A percentile compares a stretch with the other conserved stretches of the same genome.
Conservation (phyloP, 2,113 vertebrate species). For the Menura novaehollandiae region DNA sequence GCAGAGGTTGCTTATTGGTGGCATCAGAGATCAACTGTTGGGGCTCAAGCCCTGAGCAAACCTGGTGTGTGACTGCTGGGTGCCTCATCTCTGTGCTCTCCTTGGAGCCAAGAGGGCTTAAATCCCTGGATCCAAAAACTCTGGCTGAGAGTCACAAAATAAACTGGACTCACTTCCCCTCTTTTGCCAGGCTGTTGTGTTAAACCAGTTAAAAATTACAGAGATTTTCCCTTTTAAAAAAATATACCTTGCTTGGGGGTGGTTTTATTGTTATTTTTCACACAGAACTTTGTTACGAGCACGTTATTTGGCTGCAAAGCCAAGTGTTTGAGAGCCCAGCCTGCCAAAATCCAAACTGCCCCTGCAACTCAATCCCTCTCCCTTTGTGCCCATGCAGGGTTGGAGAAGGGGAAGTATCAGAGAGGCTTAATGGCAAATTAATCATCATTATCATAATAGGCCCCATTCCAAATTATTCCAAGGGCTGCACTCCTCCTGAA, state of each 20-base stretch:
- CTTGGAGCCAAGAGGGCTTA: background rate
- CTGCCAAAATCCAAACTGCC: background rate
- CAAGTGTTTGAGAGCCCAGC: background rate
- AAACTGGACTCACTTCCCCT: background rate
- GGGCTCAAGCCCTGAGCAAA: background rate
- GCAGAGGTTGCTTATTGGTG: accelerated
- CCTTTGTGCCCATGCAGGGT: background rate
- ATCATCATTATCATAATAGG: slow-evolving; percentile 3
- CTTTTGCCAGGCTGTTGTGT: background rate
- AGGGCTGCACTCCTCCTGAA: background rate
- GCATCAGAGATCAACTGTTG: accelerated
- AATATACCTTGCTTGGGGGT: background rate
- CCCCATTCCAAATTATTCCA: background rate
- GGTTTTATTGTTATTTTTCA: background rate
- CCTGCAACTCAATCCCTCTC: background rate
- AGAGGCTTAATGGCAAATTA: slow-evolving; percentile 13
- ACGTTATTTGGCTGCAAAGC: background rate
- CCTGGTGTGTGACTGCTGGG: background rate
- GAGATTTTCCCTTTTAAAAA: background rate
- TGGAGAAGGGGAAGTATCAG: slow-evolving; percentile 1
- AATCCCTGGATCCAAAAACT: background rate
- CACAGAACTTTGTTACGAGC: background rate
- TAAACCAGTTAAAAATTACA: background rate
- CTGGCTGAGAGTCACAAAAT: background rate
- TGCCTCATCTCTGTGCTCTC: background rate